Evolutionary conservation across 2,888 invertebrate species (phyloP).

Genomic region (Oscheius sp.): DNA sequence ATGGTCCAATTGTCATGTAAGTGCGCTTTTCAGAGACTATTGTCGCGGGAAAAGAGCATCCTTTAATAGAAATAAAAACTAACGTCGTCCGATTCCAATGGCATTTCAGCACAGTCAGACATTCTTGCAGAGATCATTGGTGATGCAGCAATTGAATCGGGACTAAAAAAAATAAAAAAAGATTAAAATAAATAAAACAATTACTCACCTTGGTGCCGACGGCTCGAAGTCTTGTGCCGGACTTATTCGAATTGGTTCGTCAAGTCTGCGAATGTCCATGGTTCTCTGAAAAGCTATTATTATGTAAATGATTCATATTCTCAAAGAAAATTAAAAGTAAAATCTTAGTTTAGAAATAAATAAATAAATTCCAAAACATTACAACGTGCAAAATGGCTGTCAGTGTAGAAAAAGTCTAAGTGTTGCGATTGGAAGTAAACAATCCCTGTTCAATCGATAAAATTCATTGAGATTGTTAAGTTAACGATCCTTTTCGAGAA

Average conservation of each 20-base stretch:
- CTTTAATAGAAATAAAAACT: too few species aligned
- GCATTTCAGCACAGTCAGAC: slow-evolving; percentile 30
- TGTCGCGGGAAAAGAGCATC: not conserved
- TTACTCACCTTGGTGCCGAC: slow-evolving; percentile 36
- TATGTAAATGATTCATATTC: too few species aligned
- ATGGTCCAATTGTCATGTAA: too few species aligned
- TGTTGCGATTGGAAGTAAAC: not conserved
- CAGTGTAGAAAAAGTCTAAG: not conserved
- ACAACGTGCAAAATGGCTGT: not conserved
- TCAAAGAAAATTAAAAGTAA: too few species aligned
- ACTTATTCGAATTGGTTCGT: slow-evolving; percentile 17
- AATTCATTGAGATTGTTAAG: too few species aligned
- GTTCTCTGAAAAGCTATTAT: not conserved
- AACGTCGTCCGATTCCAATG: slow-evolving; percentile 26
- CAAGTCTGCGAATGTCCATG: slow-evolving; percentile 9
- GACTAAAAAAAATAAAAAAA: slow-evolving; percentile 9
- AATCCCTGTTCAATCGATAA: not conserved
- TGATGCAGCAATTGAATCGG: slow-evolving; percentile 31
- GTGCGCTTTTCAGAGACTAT: not conserved
- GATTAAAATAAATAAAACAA: not conserved
- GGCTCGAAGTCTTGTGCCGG: slow-evolving; percentile 34
- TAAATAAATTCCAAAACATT: too few species aligned
- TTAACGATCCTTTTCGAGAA: too few species aligned
- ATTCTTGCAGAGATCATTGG: slow-evolving; percentile 32
- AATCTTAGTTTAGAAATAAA: too few species aligned